phyloP scores from a whole-genome alignment of 2,888 invertebrate species.

The Diarsia rubi region DNA sequence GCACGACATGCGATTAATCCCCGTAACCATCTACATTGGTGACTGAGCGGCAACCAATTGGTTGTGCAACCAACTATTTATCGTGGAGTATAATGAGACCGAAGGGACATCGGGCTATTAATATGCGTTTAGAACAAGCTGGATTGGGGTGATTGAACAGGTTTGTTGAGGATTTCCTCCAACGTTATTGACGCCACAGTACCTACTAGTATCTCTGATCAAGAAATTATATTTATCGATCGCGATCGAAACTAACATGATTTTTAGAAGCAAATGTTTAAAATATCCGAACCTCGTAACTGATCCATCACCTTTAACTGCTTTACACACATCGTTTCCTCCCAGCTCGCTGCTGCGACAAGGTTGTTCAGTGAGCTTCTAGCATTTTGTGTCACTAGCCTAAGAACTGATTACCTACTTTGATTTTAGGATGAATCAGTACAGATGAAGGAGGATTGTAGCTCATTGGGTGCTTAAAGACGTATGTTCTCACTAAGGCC shows the following conservation, averaged over 20 bases:
- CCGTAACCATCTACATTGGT: conserved; percentile 59
- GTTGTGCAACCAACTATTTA: conserved; percentile 74
- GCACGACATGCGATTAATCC: conserved; percentile 60
- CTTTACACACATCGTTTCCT: no score
- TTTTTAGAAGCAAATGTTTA: no score
- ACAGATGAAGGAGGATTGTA: neutral
- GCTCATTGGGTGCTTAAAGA: neutral
- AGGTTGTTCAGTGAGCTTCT: no score
- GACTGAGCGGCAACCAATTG: conserved; percentile 63
- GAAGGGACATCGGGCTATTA: conserved; percentile 56
- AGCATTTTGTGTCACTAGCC: no score
- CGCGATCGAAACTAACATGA: no score
- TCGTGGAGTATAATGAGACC: conserved; percentile 67
- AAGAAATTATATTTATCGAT: no score
- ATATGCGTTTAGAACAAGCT: conserved; percentile 55
- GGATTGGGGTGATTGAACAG: conserved; percentile 25
- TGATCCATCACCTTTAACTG: no score
- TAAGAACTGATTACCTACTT: no score
- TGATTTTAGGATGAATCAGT: neutral
- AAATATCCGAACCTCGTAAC: no score
- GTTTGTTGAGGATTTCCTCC: neutral
- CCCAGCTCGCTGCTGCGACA: no score
- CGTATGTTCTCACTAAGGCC: neutral
- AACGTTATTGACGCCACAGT: no score
- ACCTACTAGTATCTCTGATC: no score